phyloP scores from a whole-genome alignment of 2,888 invertebrate genomes.

The Orgyia antiqua region DNA sequence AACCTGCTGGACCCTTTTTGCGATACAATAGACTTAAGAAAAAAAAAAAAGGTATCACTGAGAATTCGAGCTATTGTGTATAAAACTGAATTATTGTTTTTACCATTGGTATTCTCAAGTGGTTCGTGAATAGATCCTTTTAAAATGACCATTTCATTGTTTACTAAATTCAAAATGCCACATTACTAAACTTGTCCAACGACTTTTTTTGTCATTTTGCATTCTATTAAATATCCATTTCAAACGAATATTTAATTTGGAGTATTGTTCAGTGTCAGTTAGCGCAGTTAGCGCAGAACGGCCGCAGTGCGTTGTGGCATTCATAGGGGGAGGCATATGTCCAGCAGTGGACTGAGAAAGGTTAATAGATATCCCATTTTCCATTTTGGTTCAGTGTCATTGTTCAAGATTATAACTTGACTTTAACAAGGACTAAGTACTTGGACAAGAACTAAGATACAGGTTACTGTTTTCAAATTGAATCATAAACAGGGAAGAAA shows the following conservation, averaged over 20 bases:
- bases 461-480: too few species aligned
- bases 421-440: too few species aligned
- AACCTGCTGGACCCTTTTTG: conserved; percentile 56
- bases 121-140: conserved; percentile 44
- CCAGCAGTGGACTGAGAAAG: too few species aligned
- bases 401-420: too few species aligned
- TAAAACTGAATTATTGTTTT: conserved; percentile 66
- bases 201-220: conserved; percentile 16
- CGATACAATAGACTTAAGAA: conserved; percentile 30
- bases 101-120: conserved; percentile 51
- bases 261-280: conserved; percentile 1
- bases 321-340: too few species aligned
- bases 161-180: conserved; percentile 28
- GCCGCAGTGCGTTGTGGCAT: too few species aligned
- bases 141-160: conserved; percentile 38
- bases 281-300: too few species aligned
- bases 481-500: too few species aligned
- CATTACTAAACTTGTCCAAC: conserved; percentile 26
- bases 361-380: too few species aligned
- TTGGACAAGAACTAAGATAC: too few species aligned
- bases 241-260: conserved; percentile 12
- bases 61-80: conserved; percentile 29
- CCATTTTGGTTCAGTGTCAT: too few species aligned
- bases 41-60: conserved; percentile 36
- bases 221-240: conserved; percentile 9